A percentile compares a stretch with the other conserved stretches of the same genome.
Evolutionary conservation across 2,113 vertebrate genomes (phyloP).

Genomic region (Ctenodactylus gundi): DNA sequence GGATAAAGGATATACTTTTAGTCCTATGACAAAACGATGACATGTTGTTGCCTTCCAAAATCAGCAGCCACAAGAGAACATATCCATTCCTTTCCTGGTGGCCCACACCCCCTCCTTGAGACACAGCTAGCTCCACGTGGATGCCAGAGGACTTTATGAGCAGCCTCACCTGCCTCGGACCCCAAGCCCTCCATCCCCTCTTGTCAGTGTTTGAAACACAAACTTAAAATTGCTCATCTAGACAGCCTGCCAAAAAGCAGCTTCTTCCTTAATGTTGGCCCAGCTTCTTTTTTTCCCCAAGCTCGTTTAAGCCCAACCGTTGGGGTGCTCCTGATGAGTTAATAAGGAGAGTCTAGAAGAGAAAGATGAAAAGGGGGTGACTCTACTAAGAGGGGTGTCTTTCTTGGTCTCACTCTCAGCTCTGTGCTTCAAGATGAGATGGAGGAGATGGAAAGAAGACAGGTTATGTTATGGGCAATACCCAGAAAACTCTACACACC

Average conservation of each 20-base stretch:
- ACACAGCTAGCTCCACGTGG: neutral
- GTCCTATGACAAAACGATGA: neutral
- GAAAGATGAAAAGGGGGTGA: neutral
- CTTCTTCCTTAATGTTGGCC: neutral
- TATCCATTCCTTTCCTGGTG: neutral
- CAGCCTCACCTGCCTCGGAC: neutral
- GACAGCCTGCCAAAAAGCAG: neutral
- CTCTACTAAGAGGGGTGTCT: fast-evolving
- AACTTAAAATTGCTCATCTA: neutral
- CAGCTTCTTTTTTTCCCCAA: neutral
- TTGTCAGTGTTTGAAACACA: neutral
- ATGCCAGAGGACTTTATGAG: neutral
- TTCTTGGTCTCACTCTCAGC: neutral
- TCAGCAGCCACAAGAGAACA: neutral
- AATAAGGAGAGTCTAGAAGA: neutral
- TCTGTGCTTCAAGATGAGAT: conserved; percentile 52
- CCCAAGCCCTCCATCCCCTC: neutral
- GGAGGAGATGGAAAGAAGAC: neutral
- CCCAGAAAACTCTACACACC: neutral
- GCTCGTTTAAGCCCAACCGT: conserved; percentile 40
- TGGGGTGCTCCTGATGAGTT: neutral
- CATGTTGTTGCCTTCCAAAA: neutral
- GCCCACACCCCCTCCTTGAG: neutral
- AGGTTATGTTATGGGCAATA: neutral
- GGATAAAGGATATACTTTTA: neutral